Base-by-base conservation (phyloP, 2,888 invertebrate species). In the Tenodera sinensis region DNA sequence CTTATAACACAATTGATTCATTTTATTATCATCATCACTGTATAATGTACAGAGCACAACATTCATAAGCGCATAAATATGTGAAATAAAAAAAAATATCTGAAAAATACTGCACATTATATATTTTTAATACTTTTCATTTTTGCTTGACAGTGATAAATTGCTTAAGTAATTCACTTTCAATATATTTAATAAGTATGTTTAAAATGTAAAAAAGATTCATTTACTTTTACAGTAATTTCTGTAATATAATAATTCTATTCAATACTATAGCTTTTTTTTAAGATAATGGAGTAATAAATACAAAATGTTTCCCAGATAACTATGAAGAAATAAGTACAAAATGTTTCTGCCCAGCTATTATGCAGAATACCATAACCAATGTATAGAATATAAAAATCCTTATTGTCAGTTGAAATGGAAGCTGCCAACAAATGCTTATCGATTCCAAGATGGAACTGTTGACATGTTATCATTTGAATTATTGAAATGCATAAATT, bases 61-160 rank as follows among this genome's bases (percentile, higher is more conserved):
- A 87, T 83, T 82, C 87, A 87, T 87, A 87, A 87, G 87, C 87
- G 87, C 87, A 87, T 87, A 89, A 89, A 89, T 89, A 28, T 42
- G 71, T 83, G 30, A 47, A 89, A 85, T 83, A 85, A 86, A 34
- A 89, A 89, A 89, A 89, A 89, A 83, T 89, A 86, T 86, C 85
- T 85, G 81, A 84, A 89, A 89, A 89, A 89, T 89, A 89, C 89
- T 28, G 81, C 34, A 89, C 88, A 85, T 82, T 42, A 85, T 86
- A 83, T 47, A 34, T 87, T 87, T 28, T 47, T 85, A 71, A 71
- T 85, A 42, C 47, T 85, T n/a, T 85, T n/a, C 47, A 25, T 82
- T 28, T 81, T 15, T 47, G 28, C 20, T 71, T 81, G 15, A 42
- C 42, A 42, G 12, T 42, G 42, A 14, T 20, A 28, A 28, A 28